Percentiles rank a stretch among this genome's conserved stretches.
Conservation (phyloP, 2,888 invertebrate species). For the Tineola bisselliella region DNA sequence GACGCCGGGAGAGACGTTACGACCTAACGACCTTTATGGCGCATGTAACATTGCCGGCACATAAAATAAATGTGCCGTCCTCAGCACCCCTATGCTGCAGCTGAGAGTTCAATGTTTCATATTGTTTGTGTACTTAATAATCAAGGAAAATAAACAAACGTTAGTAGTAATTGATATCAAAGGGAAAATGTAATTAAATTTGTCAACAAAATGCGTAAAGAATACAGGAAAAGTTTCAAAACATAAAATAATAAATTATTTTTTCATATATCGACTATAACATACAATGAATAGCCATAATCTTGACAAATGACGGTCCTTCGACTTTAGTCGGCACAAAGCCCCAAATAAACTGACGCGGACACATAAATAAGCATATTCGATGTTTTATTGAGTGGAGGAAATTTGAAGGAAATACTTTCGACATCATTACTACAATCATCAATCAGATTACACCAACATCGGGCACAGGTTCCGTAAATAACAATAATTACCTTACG, state of each 20-base stretch:
- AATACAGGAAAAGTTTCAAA: neutral
- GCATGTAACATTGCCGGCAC: slow-evolving; percentile 66
- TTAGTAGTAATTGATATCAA: neutral
- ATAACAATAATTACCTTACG: neutral
- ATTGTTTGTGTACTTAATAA: neutral
- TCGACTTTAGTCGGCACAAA: slow-evolving; percentile 53
- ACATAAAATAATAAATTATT: neutral
- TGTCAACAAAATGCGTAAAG: neutral
- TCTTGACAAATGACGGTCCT: slow-evolving; percentile 66
- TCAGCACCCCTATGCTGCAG: slow-evolving; percentile 33
- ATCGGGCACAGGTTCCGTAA: neutral
- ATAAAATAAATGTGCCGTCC: slow-evolving; percentile 64
- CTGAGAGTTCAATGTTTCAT: slow-evolving; percentile 20
- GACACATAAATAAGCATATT: slow-evolving; percentile 63
- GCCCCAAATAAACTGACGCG: slow-evolving; percentile 58
- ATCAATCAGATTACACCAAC: slow-evolving; percentile 44
- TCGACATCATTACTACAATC: slow-evolving; percentile 56
- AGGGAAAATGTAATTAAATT: neutral
- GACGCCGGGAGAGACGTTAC: slow-evolving; percentile 62
- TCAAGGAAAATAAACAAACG: neutral
- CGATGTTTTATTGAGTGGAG: slow-evolving; percentile 65
- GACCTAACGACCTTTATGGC: slow-evolving; percentile 68
- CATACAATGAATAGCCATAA: slow-evolving; percentile 42
- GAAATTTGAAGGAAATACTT: slow-evolving; percentile 66
- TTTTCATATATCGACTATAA: slow-evolving; percentile 1